Percentiles rank a stretch among this genome's conserved stretches.
Conservation (phyloP, 2,113 vertebrate genomes). For the Riparia riparia region DNA sequence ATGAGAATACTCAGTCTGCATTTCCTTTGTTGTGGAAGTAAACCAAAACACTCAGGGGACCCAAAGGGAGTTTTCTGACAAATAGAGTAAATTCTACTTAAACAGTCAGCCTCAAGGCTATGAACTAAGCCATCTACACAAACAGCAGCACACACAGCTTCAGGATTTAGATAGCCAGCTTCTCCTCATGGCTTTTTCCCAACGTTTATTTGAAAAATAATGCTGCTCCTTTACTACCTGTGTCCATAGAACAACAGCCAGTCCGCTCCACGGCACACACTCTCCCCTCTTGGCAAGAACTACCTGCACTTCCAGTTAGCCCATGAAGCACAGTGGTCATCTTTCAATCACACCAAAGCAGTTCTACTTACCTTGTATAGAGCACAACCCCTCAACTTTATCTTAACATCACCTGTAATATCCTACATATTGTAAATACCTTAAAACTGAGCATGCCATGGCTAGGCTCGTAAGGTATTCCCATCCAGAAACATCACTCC, state of each 20-base stretch:
- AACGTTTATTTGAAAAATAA: neutral
- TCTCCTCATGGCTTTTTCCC: neutral
- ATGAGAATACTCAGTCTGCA: neutral
- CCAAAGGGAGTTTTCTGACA: neutral
- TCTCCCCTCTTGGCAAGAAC: neutral
- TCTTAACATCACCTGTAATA: neutral
- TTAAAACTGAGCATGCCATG: neutral
- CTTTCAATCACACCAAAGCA: neutral
- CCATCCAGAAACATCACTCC: neutral
- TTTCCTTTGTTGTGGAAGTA: neutral
- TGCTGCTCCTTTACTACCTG: neutral
- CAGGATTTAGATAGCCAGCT: neutral
- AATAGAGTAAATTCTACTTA: neutral
- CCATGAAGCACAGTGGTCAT: neutral
- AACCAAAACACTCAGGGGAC: neutral
- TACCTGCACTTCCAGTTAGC: neutral
- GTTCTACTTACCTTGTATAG: neutral
- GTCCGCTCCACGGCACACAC: neutral
- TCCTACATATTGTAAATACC: neutral
- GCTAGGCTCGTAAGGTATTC: neutral
- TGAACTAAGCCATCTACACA: neutral
- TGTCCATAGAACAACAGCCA: neutral
- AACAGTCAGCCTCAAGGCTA: neutral
- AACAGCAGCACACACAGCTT: neutral
- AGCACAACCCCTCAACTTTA: neutral